Conservation (phyloP, 2,113 vertebrate species). For the Loxodonta africana region DNA sequence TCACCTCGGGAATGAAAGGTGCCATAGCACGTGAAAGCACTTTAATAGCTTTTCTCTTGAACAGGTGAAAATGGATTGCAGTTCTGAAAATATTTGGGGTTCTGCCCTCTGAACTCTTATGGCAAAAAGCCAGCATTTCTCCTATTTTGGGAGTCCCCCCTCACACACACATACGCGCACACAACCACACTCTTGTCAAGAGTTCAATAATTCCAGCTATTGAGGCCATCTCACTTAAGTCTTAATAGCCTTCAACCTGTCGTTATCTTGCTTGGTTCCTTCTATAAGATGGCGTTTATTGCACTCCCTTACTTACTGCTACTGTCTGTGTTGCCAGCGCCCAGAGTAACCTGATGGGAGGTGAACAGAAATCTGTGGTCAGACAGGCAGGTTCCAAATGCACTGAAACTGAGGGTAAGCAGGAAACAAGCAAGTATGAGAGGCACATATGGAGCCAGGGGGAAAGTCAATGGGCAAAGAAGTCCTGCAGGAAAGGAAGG, state of each 20-base stretch:
- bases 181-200: neutral
- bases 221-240: neutral
- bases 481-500: neutral
- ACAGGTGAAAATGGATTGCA: neutral
- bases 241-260: neutral
- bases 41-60: neutral
- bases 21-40: neutral
- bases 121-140: neutral
- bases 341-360: neutral
- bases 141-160: neutral
- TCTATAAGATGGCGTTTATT: neutral
- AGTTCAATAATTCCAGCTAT: neutral
- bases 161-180: neutral
- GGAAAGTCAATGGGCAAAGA: neutral
- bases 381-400: neutral
- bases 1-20: neutral
- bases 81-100: neutral
- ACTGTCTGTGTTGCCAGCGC: neutral
- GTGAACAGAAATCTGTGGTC: neutral
- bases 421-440: neutral
- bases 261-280: neutral
- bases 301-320: neutral
- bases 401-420: neutral
- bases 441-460: neutral
- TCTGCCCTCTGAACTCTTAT: neutral